Conservation (phyloP, 1,140 invertebrate genomes). For the Phymorhynchus buccinoides region DNA sequence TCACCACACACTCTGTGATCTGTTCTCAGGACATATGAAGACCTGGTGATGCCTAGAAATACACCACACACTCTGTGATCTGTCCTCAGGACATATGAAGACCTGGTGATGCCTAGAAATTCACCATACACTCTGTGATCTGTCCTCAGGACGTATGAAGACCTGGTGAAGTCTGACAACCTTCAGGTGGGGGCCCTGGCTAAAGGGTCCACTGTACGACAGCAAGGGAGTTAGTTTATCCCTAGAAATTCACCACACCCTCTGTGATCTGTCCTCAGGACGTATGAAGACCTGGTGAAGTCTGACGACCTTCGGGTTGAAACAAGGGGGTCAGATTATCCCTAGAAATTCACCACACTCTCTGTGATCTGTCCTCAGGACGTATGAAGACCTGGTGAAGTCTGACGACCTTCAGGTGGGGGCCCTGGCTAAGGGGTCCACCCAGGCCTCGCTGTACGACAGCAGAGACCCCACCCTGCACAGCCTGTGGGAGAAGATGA, state of each 20-base stretch:
- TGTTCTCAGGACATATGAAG: no score
- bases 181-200: constrained; percentile 24
- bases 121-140: no score
- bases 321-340: no score
- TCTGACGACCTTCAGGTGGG: constrained; percentile 30
- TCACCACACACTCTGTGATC: no score
- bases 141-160: constrained; percentile 42
- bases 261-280: constrained; percentile 12
- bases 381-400: constrained; percentile 43
- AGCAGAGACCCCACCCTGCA: constrained; percentile 40
- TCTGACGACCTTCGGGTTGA: constrained; percentile 26
- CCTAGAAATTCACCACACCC: no score
- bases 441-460: constrained; percentile 29
- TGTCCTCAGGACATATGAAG: no score
- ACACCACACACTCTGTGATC: no score
- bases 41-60: no score
- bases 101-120: no score
- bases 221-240: no score
- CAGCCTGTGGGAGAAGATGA: constrained; percentile 40
- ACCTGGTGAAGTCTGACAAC: constrained; percentile 36
- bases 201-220: constrained; percentile 34
- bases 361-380: constrained; percentile 12
- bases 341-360: no score
- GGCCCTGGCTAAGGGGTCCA: constrained; percentile 32
- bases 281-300: constrained; percentile 43